Evolutionary conservation across 2,888 invertebrate species (phyloP), one percentile per base, ranked within the genome.

Genomic region (Laothoe populi): DNA sequence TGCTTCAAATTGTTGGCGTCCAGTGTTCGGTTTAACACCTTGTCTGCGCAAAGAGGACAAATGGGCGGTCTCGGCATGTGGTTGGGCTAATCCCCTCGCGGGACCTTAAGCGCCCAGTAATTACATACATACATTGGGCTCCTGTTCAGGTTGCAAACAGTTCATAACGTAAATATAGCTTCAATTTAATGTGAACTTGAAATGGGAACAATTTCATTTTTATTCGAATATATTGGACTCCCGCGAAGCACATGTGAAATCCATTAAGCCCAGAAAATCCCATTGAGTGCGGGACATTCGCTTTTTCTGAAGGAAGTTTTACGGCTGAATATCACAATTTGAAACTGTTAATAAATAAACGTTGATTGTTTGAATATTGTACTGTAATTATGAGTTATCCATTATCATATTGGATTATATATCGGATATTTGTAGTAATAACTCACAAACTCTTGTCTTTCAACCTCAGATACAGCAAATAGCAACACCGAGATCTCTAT

Each of bases 401-500:
- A 26, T 53, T 10, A 21, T n/a, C n/a, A n/a, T n/a, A n/a, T n/a
- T n/a, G 19, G 19, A 35, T 35, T 31, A 19, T 26, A 26, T n/a
- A 10, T 31, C 16, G 35, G 53, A 53, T 53, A 35, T 19, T 0
- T 49, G 2, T 11, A 40, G 40, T 53, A 42, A 53, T 53, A 53
- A 26, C 19, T 57, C 59, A 57, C 59, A 62, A 62, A 62, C 44
- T 19, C 31, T 53, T 16, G 49, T 53, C 35, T 53, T 19, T 35
- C 31, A 53, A 35, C 19, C 35, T 35, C 53, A 53, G 35, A 53
- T 35, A 19, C 31, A 53, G 31, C 53, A 19, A 35, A 35, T 53
- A 79, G 73, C 78, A 79, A 77, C 77, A 78, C 75, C 74, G 75
- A 81, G 90, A 89, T 90, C 84, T 83, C 79, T 90, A 91, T 91